Evolutionary conservation across 2,113 vertebrate species (phyloP), one percentile per base, ranked within the genome.

Genomic region (Oenanthe melanoleuca): DNA sequence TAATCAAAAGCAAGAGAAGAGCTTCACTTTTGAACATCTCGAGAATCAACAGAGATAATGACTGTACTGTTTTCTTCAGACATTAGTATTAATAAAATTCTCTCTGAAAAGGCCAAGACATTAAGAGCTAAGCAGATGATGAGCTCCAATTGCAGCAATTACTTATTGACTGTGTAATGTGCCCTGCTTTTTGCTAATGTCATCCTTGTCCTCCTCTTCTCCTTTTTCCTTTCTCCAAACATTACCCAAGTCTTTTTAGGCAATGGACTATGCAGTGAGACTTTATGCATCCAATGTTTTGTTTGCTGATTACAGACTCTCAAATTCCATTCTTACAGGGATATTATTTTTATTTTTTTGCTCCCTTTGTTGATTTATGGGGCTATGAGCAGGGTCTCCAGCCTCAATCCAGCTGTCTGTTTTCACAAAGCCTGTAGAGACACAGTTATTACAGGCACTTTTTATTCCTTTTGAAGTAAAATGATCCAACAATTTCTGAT

Each of bases 121-220:
- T 83, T 66, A 90, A 97, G 86, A 50, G 55, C 93, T 78, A 92
- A 92, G 80, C 60, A 93, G 88, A 92, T 83, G 80, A 97, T 93
- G 94, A 97, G 69, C 69, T 96, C 86, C 94, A 92, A 88, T 90
- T 94, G 86, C 79, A 94, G 88, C 90, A 96, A 83, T 95, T 93
- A 95, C 92, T 61, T 88, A 64, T 16, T 96, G 87, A 88, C 81
- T 90, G 34, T 6, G 5, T 59, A 93, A 92, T 16, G 44, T n/a
- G 56, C 67, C 64, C 86, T 83, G 53, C 1, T 42, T 96, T 92
- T 63, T 80, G 60, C 64, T 94, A 93, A 88, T 66, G 38, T 33
- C 53, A 63, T 92, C 82, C 80, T 94, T 73, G 79, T 70, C 71
- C 66, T 93, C 67, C 24, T 94, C 69, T n/a, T 72, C 81, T 85